Percentiles rank a stretch among this genome's conserved stretches.
These are phyloP conservation scores for Heliconius erato DNA, from an alignment of 2,888 invertebrate genomes.

Conservation along the genomic window DNA sequence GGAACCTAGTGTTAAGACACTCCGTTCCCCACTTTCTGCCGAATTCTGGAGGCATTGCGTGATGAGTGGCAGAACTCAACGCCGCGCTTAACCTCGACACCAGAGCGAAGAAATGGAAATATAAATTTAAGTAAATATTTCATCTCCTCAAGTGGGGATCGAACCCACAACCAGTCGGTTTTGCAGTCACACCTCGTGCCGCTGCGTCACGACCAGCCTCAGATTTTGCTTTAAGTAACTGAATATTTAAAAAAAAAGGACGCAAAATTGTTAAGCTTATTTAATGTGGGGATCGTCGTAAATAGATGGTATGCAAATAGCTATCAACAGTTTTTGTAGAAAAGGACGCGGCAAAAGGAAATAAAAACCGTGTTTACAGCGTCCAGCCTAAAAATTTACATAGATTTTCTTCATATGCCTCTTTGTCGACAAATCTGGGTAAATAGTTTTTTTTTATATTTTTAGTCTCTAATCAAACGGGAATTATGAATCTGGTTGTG, in stretches of 20 bases:
- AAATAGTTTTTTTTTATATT: background rate
- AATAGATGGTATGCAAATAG: slow-evolving; percentile 53
- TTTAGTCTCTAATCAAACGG: background rate
- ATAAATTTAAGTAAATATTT: too few relatives aligned
- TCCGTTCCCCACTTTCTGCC: too few relatives aligned
- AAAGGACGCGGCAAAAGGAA: slow-evolving; percentile 47
- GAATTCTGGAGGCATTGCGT: too few relatives aligned
- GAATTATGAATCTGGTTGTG: background rate
- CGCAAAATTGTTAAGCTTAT: slow-evolving; percentile 37
- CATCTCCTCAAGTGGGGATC: too few relatives aligned
- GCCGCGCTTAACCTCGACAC: too few relatives aligned
- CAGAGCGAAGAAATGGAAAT: too few relatives aligned
- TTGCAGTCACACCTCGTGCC: too few relatives aligned
- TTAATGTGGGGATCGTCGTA: slow-evolving; percentile 47
- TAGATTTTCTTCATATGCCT: background rate
- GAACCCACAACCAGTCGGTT: too few relatives aligned
- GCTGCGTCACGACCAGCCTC: too few relatives aligned
- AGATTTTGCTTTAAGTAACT: slow-evolving; percentile 14
- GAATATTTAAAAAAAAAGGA: slow-evolving; percentile 37
- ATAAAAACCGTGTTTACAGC: slow-evolving; percentile 11
- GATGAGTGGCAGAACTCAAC: too few relatives aligned
- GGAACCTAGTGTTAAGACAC: too few relatives aligned
- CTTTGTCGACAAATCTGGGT: background rate
- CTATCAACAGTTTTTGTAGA: slow-evolving; percentile 52
- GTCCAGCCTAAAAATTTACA: slow-evolving; percentile 10